Percentiles rank a stretch among this genome's conserved stretches.
Evolutionary conservation across 2,113 vertebrate species (phyloP).

Genomic region (Pseudorectes ferrugineus): DNA sequence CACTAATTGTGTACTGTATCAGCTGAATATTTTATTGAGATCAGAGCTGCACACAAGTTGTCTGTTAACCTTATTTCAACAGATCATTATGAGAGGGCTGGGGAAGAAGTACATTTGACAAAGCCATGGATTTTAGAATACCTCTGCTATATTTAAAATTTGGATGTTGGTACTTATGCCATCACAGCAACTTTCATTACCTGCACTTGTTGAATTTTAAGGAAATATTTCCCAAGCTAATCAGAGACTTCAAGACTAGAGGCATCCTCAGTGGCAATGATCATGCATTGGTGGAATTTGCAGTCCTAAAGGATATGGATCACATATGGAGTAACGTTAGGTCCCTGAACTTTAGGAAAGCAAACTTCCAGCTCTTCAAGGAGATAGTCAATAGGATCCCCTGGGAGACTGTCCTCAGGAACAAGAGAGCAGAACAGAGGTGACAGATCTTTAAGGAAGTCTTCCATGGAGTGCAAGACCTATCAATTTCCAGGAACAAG

Average conservation of each 20-base stretch:
- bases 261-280: neutral
- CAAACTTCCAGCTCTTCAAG: neutral
- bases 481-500: neutral
- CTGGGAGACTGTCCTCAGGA: no score
- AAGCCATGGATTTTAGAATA: neutral
- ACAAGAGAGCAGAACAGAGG: neutral
- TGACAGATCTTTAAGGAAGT: neutral
- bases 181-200: neutral
- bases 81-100: neutral
- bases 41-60: neutral
- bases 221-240: neutral
- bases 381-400: neutral
- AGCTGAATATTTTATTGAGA: neutral
- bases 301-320: neutral
- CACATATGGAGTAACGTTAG: fast-evolving
- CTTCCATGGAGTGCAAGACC: neutral
- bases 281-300: neutral
- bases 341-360: neutral
- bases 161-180: neutral
- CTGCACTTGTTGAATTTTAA: neutral
- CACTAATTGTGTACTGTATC: neutral
- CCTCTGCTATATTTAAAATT: neutral
- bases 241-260: neutral
- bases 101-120: neutral
- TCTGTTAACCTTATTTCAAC: neutral